Conservation (phyloP, 2,888 invertebrate genomes). For the Lypha dubia region DNA sequence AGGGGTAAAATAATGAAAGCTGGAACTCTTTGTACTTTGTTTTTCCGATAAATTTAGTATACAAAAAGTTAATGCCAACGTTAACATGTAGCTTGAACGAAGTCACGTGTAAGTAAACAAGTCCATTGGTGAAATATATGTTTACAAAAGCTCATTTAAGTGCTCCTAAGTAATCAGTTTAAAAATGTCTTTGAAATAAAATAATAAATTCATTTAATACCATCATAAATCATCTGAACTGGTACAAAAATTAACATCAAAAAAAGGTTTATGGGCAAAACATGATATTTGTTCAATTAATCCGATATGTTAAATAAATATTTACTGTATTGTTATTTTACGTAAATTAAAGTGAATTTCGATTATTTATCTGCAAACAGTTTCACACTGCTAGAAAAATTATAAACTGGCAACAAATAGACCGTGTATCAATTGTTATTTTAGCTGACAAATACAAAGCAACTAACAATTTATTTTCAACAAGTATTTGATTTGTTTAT, state of each 20-base stretch:
- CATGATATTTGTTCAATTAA: constrained; percentile 71
- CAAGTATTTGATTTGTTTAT: constrained; percentile 64
- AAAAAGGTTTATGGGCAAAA: constrained; percentile 55
- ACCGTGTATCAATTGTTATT: constrained; percentile 20
- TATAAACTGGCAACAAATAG: constrained; percentile 15
- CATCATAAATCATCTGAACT: neutral
- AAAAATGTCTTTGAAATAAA: neutral
- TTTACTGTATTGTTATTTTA: constrained; percentile 66
- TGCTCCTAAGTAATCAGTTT: no score
- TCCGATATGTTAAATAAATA: constrained; percentile 63
- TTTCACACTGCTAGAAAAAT: constrained; percentile 18
- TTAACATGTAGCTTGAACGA: no score
- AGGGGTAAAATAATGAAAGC: no score
- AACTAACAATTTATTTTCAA: constrained; percentile 51
- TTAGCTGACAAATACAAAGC: constrained; percentile 35
- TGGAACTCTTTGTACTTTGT: no score
- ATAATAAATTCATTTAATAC: neutral
- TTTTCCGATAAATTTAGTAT: no score
- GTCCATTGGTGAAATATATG: no score
- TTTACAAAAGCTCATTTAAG: no score
- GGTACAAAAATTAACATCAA: neutral
- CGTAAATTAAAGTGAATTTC: constrained; percentile 12
- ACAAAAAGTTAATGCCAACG: no score
- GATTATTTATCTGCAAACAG: constrained; percentile 25
- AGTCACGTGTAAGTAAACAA: no score